A percentile compares a stretch with the other conserved stretches of the same genome.
These are phyloP conservation scores for Lycocerus yunnanus DNA, from an alignment of 2,888 invertebrate genomes.

Conservation along the genomic window DNA sequence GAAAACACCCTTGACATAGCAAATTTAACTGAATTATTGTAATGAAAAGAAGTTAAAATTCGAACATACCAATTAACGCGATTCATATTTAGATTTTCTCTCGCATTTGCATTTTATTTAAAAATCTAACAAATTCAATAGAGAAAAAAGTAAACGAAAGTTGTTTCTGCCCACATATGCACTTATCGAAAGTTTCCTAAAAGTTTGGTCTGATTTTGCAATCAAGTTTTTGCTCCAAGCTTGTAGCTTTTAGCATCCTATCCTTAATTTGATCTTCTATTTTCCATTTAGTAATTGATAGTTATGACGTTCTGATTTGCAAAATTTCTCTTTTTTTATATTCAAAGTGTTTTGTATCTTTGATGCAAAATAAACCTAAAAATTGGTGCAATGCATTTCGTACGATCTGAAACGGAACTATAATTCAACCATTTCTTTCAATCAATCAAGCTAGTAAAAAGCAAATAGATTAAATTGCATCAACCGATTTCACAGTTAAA, in stretches of 20 bases:
- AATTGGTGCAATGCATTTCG: background rate
- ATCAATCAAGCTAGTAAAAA: background rate
- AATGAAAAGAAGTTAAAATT: background rate
- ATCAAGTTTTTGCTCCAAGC: background rate
- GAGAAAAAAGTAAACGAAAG: background rate
- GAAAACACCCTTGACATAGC: conserved; percentile 27
- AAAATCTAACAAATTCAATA: background rate
- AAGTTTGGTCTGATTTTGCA: background rate
- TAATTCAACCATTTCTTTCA: background rate
- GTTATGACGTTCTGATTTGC: background rate
- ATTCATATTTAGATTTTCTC: background rate
- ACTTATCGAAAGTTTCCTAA: background rate
- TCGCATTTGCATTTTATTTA: background rate
- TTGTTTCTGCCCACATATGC: background rate
- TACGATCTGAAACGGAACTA: background rate
- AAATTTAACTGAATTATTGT: background rate
- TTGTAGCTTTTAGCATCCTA: background rate
- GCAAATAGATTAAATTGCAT: background rate
- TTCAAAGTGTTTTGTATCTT: background rate
- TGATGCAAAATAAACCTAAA: background rate
- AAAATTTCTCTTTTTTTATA: background rate
- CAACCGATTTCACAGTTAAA: background rate
- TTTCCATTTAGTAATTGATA: background rate
- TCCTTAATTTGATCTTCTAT: background rate
- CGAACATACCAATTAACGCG: background rate